These are phyloP conservation scores for Stenurella melanura DNA, from an alignment of 2,888 invertebrate species.

Conservation along the genomic window DNA sequence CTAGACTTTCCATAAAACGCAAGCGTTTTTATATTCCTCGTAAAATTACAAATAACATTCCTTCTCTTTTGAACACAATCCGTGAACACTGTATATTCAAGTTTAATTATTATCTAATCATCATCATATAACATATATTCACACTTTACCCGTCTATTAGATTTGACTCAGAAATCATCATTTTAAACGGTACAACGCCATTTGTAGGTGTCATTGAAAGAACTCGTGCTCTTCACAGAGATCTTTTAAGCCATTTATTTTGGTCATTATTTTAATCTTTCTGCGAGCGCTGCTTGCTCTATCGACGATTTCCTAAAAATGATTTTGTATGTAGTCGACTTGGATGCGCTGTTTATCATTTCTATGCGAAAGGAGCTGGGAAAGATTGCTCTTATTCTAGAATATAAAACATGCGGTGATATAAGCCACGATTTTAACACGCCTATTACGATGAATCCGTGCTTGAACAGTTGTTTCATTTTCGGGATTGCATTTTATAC, in stretches of 20 bases:
- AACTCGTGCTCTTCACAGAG: too few species aligned
- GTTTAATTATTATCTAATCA: too few species aligned
- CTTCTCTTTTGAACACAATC: too few species aligned
- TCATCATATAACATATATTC: too few species aligned
- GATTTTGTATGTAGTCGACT: conserved; percentile 10
- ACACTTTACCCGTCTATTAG: too few species aligned
- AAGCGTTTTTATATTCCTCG: too few species aligned
- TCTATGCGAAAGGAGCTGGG: conserved; percentile 13
- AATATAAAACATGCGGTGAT: conserved; percentile 14
- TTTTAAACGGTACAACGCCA: too few species aligned
- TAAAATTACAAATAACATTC: too few species aligned
- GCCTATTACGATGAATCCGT: conserved; percentile 17
- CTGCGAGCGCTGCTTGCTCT: not conserved
- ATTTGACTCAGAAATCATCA: too few species aligned
- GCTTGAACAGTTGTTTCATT: conserved; percentile 31
- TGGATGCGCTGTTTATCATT: conserved; percentile 28
- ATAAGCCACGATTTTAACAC: conserved; percentile 28
- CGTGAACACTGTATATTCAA: too few species aligned
- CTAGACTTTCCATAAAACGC: too few species aligned
- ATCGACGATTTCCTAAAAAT: conserved; percentile 12
- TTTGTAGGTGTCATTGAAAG: too few species aligned
- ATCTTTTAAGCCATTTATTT: not conserved
- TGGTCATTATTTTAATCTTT: conserved; percentile 5
- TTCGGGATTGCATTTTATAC: conserved; percentile 16
- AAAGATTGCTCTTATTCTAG: conserved; percentile 17